These are phyloP conservation scores for Physella acuta DNA, from an alignment of 1,140 invertebrate species.

Conservation along the genomic window DNA sequence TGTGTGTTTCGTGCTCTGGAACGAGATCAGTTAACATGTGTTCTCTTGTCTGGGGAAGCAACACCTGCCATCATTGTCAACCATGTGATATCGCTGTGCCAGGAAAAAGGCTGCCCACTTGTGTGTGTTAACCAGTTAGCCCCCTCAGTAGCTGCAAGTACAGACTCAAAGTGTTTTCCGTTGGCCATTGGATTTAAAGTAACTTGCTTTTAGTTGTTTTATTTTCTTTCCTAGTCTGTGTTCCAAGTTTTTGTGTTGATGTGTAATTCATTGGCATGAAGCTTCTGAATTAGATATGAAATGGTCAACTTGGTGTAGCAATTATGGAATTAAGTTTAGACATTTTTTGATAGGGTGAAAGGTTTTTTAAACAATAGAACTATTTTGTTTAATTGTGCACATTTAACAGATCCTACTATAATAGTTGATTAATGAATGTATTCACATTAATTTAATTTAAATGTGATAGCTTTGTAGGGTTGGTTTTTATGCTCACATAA, in stretches of 20 bases:
- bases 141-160: conserved; percentile 5
- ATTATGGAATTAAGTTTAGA: background rate
- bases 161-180: conserved; percentile 18
- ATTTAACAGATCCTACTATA: too few relatives aligned
- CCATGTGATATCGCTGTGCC: conserved; percentile 13
- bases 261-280: background rate
- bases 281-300: background rate
- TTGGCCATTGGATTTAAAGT: conserved; percentile 20
- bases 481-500: background rate
- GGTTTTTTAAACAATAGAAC: too few relatives aligned
- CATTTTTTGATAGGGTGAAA: too few relatives aligned
- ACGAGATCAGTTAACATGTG: conserved; percentile 5
- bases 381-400: too few relatives aligned
- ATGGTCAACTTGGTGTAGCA: background rate
- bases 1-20: conserved; percentile 6
- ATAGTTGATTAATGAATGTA: too few relatives aligned
- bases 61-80: conserved; percentile 11
- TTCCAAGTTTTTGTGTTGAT: background rate
- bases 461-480: too few relatives aligned
- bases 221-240: background rate
- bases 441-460: too few relatives aligned
- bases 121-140: conserved; percentile 17
- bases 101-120: conserved; percentile 20
- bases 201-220: background rate
- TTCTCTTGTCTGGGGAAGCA: conserved; percentile 15